These are phyloP conservation scores for Natrix natrix DNA, from an alignment of 2,797 vertebrate genomes.

Conservation along the genomic window DNA sequence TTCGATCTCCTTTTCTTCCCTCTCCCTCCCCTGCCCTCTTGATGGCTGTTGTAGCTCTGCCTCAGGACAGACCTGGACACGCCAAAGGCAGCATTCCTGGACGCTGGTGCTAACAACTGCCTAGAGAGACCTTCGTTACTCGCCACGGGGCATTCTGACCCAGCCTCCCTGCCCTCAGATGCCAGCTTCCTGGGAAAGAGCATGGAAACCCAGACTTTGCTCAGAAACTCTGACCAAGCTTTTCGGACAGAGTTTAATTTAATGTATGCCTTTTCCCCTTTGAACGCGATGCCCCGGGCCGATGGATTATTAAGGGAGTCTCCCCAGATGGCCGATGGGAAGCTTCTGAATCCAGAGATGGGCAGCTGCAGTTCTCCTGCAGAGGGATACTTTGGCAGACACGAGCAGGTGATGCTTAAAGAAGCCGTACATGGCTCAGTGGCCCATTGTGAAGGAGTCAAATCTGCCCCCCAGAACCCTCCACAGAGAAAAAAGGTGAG, in stretches of 20 bases:
- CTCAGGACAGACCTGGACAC: conserved; percentile 83
- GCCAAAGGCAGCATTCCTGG: conserved; percentile 79
- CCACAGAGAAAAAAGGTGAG: conserved; percentile 98
- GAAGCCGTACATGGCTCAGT: conserved; percentile 81
- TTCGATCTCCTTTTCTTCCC: conserved; percentile 30
- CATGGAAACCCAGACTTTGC: conserved; percentile 75
- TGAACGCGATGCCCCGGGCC: conserved; percentile 89
- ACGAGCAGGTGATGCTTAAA: conserved; percentile 83
- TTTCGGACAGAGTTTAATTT: conserved; percentile 99
- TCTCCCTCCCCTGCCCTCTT: conserved; percentile 41
- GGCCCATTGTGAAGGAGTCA: conserved; percentile 86
- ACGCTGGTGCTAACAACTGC: conserved; percentile 81
- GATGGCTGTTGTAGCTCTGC: conserved; percentile 77
- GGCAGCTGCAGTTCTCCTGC: conserved; percentile 84
- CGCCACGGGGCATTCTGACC: conserved; percentile 75
- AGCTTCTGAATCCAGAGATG: conserved; percentile 82
- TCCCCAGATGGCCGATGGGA: conserved; percentile 78
- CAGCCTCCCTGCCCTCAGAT: conserved; percentile 76
- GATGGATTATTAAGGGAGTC: conserved; percentile 75
- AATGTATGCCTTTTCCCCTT: conserved; percentile 97
- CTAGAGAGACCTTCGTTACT: conserved; percentile 78
- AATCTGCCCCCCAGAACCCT: conserved; percentile 88
- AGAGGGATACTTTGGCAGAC: conserved; percentile 85
- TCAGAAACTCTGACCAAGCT: conserved; percentile 84
- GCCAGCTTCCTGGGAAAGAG: conserved; percentile 77